Evolutionary conservation across 2,888 invertebrate species (phyloP), one percentile per base, ranked within the genome.

Genomic region (Drosophila kanekoi): DNA sequence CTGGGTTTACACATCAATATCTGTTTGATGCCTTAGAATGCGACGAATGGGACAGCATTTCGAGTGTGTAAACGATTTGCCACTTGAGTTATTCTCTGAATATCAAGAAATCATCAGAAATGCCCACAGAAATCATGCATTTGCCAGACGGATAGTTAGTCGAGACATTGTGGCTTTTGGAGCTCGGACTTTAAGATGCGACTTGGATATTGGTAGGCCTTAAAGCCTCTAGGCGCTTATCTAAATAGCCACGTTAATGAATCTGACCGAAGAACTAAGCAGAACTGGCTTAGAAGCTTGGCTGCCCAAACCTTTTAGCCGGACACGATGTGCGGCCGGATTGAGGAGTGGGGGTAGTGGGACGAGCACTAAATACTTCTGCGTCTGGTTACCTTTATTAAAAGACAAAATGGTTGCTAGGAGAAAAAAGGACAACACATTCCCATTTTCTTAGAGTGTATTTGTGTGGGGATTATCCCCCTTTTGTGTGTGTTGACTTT

Each of bases 11-110:
- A 67, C 77, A 59, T 63, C 67, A 54, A 56, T 70, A 77, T 63
- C 68, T 77, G 62, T 73, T 74, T 74, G 79, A 79, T 75, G 71
- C 74, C 64, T 67, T 63, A 62, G 70, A 70, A 82, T 74, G 81
- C 87, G 69, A 81, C 79, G 75, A 83, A 83, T 87, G 84, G 76
- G 73, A 73, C 83, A 86, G 77, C 81, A 82, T 82, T 89, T 84
- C 76, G 83, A 87, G 87, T 90, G 90, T 89, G 88, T 87, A 90
- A 91, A 87, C 88, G 90, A 91, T 91, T 91, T 91, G 87, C 86
- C 90, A 88, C 91, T 90, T 88, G 82, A 90, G 83, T 90, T 85
- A 77, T 81, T 89, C 87, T 87, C 90, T 89, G 86, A 81, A 90
- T 88, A 90, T 88, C 82, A 77, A 78, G 77, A 86, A 87, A 79